Conservation (phyloP, 2,113 vertebrate genomes). For the Acrocephalus arundinaceus region DNA sequence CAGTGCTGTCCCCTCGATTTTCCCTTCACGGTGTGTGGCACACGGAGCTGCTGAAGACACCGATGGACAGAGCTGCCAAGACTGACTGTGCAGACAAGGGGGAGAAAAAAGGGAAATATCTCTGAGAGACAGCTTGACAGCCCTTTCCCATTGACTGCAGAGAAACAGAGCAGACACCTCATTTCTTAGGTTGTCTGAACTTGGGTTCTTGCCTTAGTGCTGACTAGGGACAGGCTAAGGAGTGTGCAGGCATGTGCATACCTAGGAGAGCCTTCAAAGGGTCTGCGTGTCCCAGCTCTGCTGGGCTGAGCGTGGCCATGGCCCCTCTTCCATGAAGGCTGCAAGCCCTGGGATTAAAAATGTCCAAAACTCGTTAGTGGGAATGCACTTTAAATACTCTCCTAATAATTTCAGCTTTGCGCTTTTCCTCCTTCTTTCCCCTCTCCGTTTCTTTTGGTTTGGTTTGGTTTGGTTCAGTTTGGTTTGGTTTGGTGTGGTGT, state of each 20-base stretch:
- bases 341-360: background rate
- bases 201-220: background rate
- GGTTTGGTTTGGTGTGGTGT: background rate
- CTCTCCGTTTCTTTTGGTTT: too few species aligned
- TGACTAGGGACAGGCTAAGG: background rate
- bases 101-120: background rate
- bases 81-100: background rate
- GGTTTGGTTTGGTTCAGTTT: too few species aligned
- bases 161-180: background rate
- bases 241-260: background rate
- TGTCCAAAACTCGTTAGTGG: background rate
- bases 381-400: background rate
- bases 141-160: background rate
- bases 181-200: constrained; percentile 26
- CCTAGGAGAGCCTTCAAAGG: background rate
- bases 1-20: background rate
- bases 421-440: background rate
- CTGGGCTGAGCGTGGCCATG: fast-evolving
- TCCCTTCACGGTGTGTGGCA: background rate
- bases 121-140: background rate
- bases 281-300: background rate
- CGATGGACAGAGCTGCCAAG: background rate
- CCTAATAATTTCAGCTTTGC: background rate
- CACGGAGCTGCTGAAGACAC: background rate
- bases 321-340: background rate